Percentiles rank a stretch among this genome's conserved stretches.
Conservation (phyloP, 2,888 invertebrate species). For the Scaptomyza parva region DNA sequence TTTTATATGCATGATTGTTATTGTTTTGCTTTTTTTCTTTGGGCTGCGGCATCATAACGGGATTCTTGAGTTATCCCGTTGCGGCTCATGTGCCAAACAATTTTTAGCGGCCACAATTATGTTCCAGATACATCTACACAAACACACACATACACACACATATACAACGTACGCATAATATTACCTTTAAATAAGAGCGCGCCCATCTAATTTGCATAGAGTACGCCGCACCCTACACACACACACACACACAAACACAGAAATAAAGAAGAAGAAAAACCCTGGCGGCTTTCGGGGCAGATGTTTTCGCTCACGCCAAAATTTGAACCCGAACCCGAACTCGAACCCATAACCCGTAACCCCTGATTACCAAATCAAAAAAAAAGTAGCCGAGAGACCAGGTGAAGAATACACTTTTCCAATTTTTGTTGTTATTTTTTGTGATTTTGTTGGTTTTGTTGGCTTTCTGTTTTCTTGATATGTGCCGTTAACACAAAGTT, state of each 20-base stretch:
- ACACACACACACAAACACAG: constrained; percentile 23
- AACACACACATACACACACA: constrained; percentile 15
- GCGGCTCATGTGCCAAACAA: constrained; percentile 71
- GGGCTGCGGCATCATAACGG: constrained; percentile 54
- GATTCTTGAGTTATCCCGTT: constrained; percentile 64
- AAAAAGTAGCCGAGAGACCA: constrained; percentile 14
- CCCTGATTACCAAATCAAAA: constrained; percentile 6
- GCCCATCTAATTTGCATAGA: constrained; percentile 79
- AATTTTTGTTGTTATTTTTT: no score
- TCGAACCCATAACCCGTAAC: constrained; percentile 13
- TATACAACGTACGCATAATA: constrained; percentile 63
- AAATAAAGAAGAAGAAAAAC: constrained; percentile 7
- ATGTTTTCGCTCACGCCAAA: constrained; percentile 70
- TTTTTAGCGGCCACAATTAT: constrained; percentile 73
- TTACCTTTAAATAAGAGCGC: constrained; percentile 74
- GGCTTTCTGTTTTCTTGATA: no score
- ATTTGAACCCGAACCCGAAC: constrained; percentile 29
- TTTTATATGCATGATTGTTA: constrained; percentile 78
- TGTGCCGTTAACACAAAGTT: constrained; percentile 20
- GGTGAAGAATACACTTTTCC: constrained; percentile 36
- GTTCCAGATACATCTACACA: not conserved
- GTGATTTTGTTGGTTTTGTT: constrained; percentile 1
- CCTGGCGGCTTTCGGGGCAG: constrained; percentile 60
- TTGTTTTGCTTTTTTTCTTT: constrained; percentile 75
- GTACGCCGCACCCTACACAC: constrained; percentile 40